Conservation (phyloP, 2,888 invertebrate species). For the Acrobasis suavella region DNA sequence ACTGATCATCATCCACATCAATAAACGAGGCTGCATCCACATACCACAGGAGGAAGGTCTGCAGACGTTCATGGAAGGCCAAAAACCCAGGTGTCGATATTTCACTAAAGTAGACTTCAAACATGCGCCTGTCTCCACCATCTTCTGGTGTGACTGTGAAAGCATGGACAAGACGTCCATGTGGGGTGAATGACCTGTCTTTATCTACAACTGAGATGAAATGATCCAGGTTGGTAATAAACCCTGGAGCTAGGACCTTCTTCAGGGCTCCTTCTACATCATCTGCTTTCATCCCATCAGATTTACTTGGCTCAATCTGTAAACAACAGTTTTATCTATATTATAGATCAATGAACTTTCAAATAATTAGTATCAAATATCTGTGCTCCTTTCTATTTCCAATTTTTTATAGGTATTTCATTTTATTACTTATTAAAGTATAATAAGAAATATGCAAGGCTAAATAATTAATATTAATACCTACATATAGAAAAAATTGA, state of each 20-base stretch:
- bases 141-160: constrained; percentile 77
- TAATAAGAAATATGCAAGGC: too few species aligned
- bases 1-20: constrained; percentile 94
- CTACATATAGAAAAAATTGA: background rate
- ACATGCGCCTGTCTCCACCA: constrained; percentile 75
- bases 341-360: background rate
- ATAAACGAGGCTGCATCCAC: constrained; percentile 98
- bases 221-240: constrained; percentile 86
- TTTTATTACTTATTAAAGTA: too few species aligned
- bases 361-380: too few species aligned
- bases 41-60: constrained; percentile 96
- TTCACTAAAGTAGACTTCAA: constrained; percentile 92
- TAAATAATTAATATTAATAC: background rate
- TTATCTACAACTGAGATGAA: constrained; percentile 87
- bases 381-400: too few species aligned
- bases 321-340: constrained; percentile 1
- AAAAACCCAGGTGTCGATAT: constrained; percentile 87
- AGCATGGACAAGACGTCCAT: constrained; percentile 86
- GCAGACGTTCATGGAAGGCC: constrained; percentile 91
- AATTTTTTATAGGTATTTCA: too few species aligned
- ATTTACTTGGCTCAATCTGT: constrained; percentile 80
- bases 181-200: constrained; percentile 89
- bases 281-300: constrained; percentile 86
- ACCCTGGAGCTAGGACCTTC: constrained; percentile 87
- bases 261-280: constrained; percentile 87